A percentile compares a stretch with the other conserved stretches of the same genome.
Evolutionary conservation across 1,140 invertebrate species (phyloP).

Genomic region (Aphelenchoides fujianensis): DNA sequence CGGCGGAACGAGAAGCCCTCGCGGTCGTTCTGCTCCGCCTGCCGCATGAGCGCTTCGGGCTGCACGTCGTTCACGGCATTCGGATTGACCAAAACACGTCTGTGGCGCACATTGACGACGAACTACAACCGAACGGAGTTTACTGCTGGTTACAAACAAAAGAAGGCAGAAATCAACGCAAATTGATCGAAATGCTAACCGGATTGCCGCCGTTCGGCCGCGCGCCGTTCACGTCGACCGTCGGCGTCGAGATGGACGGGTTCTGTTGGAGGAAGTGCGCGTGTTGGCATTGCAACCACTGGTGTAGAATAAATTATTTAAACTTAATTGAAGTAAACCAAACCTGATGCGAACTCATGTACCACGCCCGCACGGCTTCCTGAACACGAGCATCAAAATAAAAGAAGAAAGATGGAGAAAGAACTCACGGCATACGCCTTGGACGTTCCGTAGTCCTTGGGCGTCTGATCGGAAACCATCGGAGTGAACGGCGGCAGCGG

Average conservation of each 20-base stretch:
- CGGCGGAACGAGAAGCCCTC: neutral
- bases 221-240: neutral
- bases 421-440: slow-evolving; percentile 33
- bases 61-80: slow-evolving; percentile 26
- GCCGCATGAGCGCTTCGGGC: slow-evolving; percentile 1
- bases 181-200: slow-evolving; percentile 6
- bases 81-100: slow-evolving; percentile 20
- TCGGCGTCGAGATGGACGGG: neutral
- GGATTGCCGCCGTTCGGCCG: neutral
- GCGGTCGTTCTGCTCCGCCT: neutral
- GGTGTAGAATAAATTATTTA: slow-evolving; percentile 2
- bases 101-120: neutral
- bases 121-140: neutral
- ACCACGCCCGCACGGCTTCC: slow-evolving; percentile 43
- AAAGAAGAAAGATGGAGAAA: neutral
- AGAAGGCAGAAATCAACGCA: neutral
- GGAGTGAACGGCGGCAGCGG: neutral
- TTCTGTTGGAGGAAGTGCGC: slow-evolving; percentile 10
- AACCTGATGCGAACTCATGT: slow-evolving; percentile 14
- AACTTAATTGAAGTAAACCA: neutral
- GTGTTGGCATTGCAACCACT: slow-evolving; percentile 26
- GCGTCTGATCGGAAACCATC: slow-evolving; percentile 10
- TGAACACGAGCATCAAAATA: neutral
- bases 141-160: no score
- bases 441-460: slow-evolving; percentile 42